Evolutionary conservation across 2,797 vertebrate species (phyloP).

Genomic region (Neosalanx taihuensis): DNA sequence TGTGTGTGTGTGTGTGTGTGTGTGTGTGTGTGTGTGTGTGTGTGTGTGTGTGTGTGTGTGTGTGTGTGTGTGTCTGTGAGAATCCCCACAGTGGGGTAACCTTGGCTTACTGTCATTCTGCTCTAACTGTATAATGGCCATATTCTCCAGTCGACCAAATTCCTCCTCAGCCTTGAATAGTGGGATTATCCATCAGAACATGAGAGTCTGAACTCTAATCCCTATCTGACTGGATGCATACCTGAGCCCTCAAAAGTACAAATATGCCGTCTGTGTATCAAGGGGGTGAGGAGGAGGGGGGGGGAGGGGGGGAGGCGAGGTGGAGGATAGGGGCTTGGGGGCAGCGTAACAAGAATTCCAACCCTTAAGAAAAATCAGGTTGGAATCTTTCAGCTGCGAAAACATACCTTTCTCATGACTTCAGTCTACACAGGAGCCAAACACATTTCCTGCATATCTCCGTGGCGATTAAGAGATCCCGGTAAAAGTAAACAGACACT

Average conservation of each 20-base stretch:
- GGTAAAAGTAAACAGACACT: slow-evolving; percentile 54
- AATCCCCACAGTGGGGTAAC: neutral
- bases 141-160: slow-evolving; percentile 33
- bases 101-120: neutral
- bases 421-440: slow-evolving; percentile 58
- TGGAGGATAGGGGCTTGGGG: slow-evolving; percentile 25
- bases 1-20: too few relatives aligned
- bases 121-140: slow-evolving; percentile 2
- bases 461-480: slow-evolving; percentile 58
- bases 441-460: slow-evolving; percentile 64
- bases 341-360: slow-evolving; percentile 60
- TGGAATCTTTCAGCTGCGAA: slow-evolving; percentile 73
- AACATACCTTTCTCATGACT: slow-evolving; percentile 73
- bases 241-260: slow-evolving; percentile 48
- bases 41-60: neutral
- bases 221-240: slow-evolving; percentile 38
- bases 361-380: slow-evolving; percentile 66
- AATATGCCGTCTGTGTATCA: slow-evolving; percentile 50
- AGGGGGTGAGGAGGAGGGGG: slow-evolving; percentile 23
- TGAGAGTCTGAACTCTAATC: slow-evolving; percentile 41
- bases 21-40: too few relatives aligned
- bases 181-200: slow-evolving; percentile 33
- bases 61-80: neutral
- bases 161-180: slow-evolving; percentile 20
- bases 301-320: slow-evolving; percentile 27